Conservation (phyloP, 2,888 invertebrate species). For the Ochropleura plecta region DNA sequence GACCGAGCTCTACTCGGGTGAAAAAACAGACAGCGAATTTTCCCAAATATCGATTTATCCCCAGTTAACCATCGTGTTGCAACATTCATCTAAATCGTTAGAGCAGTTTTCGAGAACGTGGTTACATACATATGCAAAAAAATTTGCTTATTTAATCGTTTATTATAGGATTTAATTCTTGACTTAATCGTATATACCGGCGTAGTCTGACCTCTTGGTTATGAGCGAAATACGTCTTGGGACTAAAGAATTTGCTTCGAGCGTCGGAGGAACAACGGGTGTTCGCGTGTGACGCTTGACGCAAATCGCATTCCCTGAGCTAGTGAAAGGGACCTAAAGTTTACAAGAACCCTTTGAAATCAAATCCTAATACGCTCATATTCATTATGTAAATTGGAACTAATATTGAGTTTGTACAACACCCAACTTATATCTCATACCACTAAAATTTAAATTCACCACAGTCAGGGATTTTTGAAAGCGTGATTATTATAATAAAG, state of each 20-base stretch:
- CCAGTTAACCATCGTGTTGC: too few species aligned
- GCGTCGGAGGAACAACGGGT: not conserved
- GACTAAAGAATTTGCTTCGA: too few species aligned
- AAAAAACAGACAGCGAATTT: too few species aligned
- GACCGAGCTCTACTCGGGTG: too few species aligned
- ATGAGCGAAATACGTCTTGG: too few species aligned
- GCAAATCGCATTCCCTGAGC: not conserved
- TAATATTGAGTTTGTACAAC: not conserved
- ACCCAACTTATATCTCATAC: conserved; percentile 13
- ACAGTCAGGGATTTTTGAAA: conserved; percentile 52
- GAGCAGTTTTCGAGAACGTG: too few species aligned
- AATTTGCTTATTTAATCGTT: too few species aligned
- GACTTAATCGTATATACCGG: not conserved
- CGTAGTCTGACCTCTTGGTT: too few species aligned
- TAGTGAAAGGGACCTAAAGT: not conserved
- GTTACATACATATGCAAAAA: too few species aligned
- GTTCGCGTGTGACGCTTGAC: not conserved
- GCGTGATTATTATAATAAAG: conserved; percentile 65
- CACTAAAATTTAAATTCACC: conserved; percentile 46
- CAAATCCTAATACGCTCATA: conserved; percentile 1
- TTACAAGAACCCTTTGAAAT: conserved; percentile 6
- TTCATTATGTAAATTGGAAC: not conserved
- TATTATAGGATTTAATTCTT: not conserved
- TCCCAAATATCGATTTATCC: too few species aligned
- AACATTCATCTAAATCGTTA: too few species aligned